Percentiles rank a stretch among this genome's conserved stretches.
These are phyloP conservation scores for Dolichoris vasculosae DNA, from an alignment of 1,140 invertebrate species.

Conservation along the genomic window DNA sequence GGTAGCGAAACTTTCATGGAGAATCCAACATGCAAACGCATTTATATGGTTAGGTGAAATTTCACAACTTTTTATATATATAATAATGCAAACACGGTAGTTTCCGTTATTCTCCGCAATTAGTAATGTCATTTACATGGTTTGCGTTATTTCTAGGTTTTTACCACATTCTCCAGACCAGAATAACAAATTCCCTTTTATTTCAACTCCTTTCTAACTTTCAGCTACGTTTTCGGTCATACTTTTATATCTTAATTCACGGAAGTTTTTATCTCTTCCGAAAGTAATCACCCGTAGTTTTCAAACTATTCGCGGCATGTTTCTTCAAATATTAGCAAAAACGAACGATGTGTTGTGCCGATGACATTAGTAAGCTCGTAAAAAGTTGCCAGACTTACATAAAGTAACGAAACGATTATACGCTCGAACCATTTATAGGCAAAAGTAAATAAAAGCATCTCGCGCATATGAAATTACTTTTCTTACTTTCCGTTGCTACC, in stretches of 20 bases:
- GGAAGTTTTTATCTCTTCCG: not conserved
- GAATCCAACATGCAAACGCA: slow-evolving; percentile 1
- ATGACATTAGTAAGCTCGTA: not conserved
- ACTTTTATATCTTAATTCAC: not conserved
- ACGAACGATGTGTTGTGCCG: not conserved
- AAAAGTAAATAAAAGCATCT: not conserved
- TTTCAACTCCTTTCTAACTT: slow-evolving; percentile 25
- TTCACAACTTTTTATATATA: slow-evolving; percentile 23
- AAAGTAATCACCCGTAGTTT: not conserved
- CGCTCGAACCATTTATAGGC: not conserved
- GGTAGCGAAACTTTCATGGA: slow-evolving; percentile 11
- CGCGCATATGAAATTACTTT: not conserved
- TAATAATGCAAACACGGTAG: not conserved
- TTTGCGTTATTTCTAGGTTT: not conserved
- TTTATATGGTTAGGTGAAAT: slow-evolving; percentile 36
- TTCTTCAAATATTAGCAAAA: not conserved
- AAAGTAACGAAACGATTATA: not conserved
- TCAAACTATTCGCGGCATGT: no score
- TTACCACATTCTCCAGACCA: not conserved
- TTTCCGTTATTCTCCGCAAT: slow-evolving; percentile 13
- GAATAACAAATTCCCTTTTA: slow-evolving; percentile 12
- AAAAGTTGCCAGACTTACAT: not conserved
- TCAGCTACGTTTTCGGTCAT: slow-evolving; percentile 6
- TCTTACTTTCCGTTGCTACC: not conserved
- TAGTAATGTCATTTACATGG: slow-evolving; percentile 9